Evolutionary conservation across 2,113 vertebrate species (phyloP).

Genomic region (Malurus alboscapulatus): DNA sequence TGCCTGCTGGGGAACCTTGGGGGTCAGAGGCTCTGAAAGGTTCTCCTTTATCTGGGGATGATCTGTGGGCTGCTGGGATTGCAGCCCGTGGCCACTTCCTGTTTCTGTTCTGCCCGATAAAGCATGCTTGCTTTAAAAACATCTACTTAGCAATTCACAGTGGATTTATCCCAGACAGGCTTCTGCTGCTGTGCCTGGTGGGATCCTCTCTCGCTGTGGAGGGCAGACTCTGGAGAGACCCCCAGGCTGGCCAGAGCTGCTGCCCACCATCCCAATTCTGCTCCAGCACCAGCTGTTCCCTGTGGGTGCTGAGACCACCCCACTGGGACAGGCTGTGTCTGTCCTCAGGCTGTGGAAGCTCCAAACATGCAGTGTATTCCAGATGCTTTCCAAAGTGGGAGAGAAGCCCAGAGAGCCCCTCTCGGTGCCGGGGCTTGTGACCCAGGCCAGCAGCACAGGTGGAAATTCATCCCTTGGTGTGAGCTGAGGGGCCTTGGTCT

Average conservation of each 20-base stretch:
- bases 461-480: background rate
- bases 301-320: accelerated
- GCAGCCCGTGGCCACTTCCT: background rate
- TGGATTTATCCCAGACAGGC: background rate
- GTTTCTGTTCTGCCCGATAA: background rate
- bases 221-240: background rate
- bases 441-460: background rate
- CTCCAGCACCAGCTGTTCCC: accelerated
- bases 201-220: background rate
- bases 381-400: background rate
- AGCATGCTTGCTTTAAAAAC: background rate
- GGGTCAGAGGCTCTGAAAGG: background rate
- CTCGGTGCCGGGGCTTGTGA: background rate
- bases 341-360: background rate
- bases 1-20: accelerated
- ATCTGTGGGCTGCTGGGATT: background rate
- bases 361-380: background rate
- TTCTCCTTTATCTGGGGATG: background rate
- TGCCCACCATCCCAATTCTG: background rate
- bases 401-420: background rate
- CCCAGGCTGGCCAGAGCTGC: background rate
- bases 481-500: background rate
- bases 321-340: background rate
- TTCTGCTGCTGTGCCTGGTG: background rate
- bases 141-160: background rate